These are phyloP conservation scores for Dissostichus mawsoni DNA, from an alignment of 2,113 vertebrate genomes.

Conservation along the genomic window DNA sequence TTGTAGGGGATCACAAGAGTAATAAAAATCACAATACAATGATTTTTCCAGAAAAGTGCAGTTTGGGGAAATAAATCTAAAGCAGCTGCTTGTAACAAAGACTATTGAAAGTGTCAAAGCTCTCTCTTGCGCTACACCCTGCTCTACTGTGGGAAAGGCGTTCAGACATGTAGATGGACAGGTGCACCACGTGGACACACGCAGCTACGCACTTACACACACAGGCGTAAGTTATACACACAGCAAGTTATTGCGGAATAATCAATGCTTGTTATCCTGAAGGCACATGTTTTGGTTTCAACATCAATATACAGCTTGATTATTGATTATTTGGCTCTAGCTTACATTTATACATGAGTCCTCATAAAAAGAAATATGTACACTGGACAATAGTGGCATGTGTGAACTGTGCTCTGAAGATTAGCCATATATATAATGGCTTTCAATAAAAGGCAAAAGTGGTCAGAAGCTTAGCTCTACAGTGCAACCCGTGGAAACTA, in stretches of 20 bases:
- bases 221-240: not conserved
- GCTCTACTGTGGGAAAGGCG: slow-evolving; percentile 57
- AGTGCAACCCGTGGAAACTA: slow-evolving; percentile 28
- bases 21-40: slow-evolving; percentile 76
- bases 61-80: slow-evolving; percentile 72
- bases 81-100: slow-evolving; percentile 81
- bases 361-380: slow-evolving; percentile 54
- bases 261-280: not conserved
- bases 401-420: slow-evolving; percentile 19
- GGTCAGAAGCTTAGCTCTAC: slow-evolving; percentile 27
- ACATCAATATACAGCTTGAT: slow-evolving; percentile 14
- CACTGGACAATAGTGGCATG: slow-evolving; percentile 33
- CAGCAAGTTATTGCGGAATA: slow-evolving; percentile 32
- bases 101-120: slow-evolving; percentile 68
- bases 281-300: slow-evolving; percentile 41
- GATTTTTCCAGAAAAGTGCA: slow-evolving; percentile 80
- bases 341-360: slow-evolving; percentile 44
- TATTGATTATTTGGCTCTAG: slow-evolving; percentile 45
- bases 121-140: slow-evolving; percentile 50
- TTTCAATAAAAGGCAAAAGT: slow-evolving; percentile 38
- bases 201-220: slow-evolving; percentile 14
- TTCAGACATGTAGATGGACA: slow-evolving; percentile 63
- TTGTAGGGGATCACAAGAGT: slow-evolving; percentile 64
- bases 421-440: slow-evolving; percentile 13
- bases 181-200: slow-evolving; percentile 60